Conservation (phyloP, 2,113 vertebrate species). For the Gadus chalcogrammus region DNA sequence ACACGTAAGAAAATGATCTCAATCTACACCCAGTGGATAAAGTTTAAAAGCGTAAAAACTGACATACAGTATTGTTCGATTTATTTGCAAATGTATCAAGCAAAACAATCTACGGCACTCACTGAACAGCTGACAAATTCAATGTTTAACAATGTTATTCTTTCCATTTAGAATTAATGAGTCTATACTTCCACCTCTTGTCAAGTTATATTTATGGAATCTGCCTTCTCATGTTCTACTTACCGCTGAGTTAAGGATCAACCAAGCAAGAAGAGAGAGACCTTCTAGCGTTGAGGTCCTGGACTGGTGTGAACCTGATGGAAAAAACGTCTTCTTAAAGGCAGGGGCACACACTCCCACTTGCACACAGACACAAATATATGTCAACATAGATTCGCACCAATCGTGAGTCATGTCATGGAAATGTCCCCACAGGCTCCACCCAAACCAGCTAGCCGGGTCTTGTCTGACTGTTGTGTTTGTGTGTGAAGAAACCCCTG, state of each 20-base stretch:
- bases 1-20: too few species aligned
- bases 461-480: not conserved
- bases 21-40: too few species aligned
- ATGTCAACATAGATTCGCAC: not conserved
- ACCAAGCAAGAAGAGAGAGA: constrained; percentile 22
- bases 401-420: constrained; percentile 43
- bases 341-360: not conserved
- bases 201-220: too few species aligned
- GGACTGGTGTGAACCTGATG: constrained; percentile 24
- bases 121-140: too few species aligned
- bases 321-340: constrained; percentile 45
- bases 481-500: not conserved
- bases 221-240: constrained; percentile 21
- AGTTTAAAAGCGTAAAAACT: too few species aligned
- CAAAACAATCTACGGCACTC: too few species aligned
- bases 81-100: too few species aligned
- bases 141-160: too few species aligned
- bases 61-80: too few species aligned
- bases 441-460: not conserved
- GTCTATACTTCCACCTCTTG: too few species aligned
- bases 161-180: too few species aligned
- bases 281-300: constrained; percentile 1
- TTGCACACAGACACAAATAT: not conserved
- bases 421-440: constrained; percentile 26
- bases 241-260: constrained; percentile 33